Evolutionary conservation across 2,797 vertebrate species (phyloP).

Genomic region (Carcharodon carcharias): DNA sequence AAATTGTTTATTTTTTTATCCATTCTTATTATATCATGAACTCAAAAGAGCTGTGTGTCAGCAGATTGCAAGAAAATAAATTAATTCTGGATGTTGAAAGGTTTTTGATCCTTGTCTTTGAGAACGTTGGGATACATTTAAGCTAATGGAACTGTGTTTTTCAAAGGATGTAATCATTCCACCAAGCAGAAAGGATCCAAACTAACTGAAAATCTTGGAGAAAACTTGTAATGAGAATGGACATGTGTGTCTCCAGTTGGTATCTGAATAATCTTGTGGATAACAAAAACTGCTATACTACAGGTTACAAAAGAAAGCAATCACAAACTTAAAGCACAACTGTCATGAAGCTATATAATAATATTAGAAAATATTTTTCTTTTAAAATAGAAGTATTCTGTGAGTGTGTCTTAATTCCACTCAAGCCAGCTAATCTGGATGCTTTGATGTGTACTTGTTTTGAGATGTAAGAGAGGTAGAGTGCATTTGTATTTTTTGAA

Average conservation of each 20-base stretch:
- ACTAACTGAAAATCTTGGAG: not conserved
- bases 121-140: not conserved
- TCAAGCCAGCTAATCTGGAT: too few relatives aligned
- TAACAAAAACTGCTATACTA: not conserved
- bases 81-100: not conserved
- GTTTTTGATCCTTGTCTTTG: not conserved
- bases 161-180: not conserved
- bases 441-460: too few relatives aligned
- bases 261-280: not conserved
- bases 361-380: too few relatives aligned
- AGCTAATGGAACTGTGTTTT: not conserved
- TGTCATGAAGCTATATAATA: too few relatives aligned
- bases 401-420: too few relatives aligned
- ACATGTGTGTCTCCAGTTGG: not conserved
- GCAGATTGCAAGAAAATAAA: not conserved
- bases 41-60: not conserved
- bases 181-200: not conserved
- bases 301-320: not conserved
- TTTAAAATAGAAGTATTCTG: too few relatives aligned
- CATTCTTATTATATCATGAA: not conserved
- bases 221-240: not conserved
- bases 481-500: too few relatives aligned
- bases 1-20: not conserved
- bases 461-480: too few relatives aligned
- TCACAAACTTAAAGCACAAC: not conserved